Percentiles rank a stretch among this genome's conserved stretches.
phyloP scores from a whole-genome alignment of 53 echinoderm and acorn worm genomes.

The Henricia sp. region DNA sequence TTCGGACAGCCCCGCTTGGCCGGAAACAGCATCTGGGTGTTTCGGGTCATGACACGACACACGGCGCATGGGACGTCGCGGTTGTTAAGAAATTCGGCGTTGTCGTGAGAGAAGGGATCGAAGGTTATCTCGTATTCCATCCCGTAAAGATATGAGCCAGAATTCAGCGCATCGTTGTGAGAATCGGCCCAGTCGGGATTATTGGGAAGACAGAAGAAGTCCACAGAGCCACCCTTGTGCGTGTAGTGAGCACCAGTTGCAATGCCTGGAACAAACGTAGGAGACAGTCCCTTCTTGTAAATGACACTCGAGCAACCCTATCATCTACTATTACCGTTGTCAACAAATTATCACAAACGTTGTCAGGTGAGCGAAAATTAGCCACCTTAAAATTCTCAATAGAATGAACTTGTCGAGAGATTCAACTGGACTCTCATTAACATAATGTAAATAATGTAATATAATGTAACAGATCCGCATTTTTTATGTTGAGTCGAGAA shows the following conservation, averaged over 20 bases:
- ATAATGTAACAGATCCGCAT: no score
- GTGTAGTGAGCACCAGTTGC: not conserved
- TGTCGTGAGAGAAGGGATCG: slow-evolving; percentile 65
- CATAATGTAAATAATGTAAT: no score
- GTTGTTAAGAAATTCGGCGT: slow-evolving; percentile 50
- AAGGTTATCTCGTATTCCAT: slow-evolving; percentile 25
- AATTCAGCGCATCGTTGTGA: not conserved
- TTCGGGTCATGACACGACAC: slow-evolving; percentile 43
- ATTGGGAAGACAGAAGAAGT: slow-evolving; percentile 23
- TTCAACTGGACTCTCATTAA: no score
- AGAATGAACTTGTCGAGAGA: no score
- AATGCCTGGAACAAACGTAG: no score
- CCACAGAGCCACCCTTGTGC: slow-evolving; percentile 1
- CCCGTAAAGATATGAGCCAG: slow-evolving; percentile 8
- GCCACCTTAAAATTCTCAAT: no score
- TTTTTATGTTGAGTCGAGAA: no score
- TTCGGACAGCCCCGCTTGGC: slow-evolving; percentile 58
- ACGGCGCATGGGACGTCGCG: slow-evolving; percentile 62
- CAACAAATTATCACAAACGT: no score
- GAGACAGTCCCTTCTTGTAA: no score
- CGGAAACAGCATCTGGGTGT: slow-evolving; percentile 33
- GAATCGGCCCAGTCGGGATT: slow-evolving; percentile 4
- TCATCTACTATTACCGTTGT: no score
- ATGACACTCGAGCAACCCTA: no score
- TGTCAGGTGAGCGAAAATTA: no score